phyloP scores from a whole-genome alignment of 2,797 vertebrate genomes.

The Liasis olivaceus region DNA sequence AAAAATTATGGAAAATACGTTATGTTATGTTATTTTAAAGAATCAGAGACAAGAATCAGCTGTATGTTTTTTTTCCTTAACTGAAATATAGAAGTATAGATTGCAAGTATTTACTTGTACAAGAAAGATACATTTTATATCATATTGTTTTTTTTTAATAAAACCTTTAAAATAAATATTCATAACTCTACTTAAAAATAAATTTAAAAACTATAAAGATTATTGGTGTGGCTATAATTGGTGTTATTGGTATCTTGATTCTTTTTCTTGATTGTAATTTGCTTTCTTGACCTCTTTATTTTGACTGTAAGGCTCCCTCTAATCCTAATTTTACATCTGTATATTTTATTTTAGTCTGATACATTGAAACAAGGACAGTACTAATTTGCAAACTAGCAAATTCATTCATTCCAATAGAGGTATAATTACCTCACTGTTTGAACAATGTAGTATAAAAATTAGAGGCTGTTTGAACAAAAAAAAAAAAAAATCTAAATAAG shows the following conservation, averaged over 20 bases:
- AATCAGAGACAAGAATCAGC: background rate
- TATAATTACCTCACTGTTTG: conserved; percentile 72
- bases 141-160: background rate
- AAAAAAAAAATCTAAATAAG: conserved; percentile 68
- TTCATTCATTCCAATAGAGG: conserved; percentile 42
- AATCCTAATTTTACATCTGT: conserved; percentile 34
- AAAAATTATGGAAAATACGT: background rate
- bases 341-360: conserved; percentile 48
- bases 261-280: conserved; percentile 45
- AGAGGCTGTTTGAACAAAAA: conserved; percentile 43
- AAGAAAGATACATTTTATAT: background rate
- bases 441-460: conserved; percentile 72
- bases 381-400: conserved; percentile 58
- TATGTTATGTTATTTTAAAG: background rate
- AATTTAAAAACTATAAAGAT: conserved; percentile 34
- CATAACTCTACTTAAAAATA: conserved; percentile 42
- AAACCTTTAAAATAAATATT: background rate
- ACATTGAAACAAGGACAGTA: conserved; percentile 27
- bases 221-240: conserved; percentile 35
- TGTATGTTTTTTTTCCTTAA: background rate
- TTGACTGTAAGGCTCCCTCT: conserved; percentile 25
- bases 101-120: background rate
- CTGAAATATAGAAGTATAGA: background rate
- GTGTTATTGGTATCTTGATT: conserved; percentile 30
- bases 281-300: conserved; percentile 57